Evolutionary conservation across 2,113 vertebrate species (phyloP).

Genomic region (Anoplopoma fimbria): DNA sequence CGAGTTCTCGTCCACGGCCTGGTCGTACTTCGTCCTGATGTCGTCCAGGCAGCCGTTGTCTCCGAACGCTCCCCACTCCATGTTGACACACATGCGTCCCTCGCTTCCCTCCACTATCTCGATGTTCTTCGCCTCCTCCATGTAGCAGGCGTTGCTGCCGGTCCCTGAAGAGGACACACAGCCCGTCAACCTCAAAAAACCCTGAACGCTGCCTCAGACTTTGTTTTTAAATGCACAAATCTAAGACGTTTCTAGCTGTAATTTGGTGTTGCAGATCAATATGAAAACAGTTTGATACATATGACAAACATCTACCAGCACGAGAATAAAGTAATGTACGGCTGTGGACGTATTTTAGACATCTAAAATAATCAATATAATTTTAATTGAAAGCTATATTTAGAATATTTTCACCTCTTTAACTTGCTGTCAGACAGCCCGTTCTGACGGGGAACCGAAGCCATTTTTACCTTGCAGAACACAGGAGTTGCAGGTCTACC

Average conservation of each 20-base stretch:
- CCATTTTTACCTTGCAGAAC: too few relatives aligned
- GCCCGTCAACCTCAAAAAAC: background rate
- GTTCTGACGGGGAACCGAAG: too few relatives aligned
- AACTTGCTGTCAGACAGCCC: too few relatives aligned
- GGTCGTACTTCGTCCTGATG: slow-evolving; percentile 94
- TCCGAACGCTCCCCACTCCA: slow-evolving; percentile 91
- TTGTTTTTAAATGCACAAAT: background rate
- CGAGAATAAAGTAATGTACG: too few relatives aligned
- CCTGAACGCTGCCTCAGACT: background rate
- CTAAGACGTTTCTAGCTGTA: background rate
- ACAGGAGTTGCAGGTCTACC: too few relatives aligned
- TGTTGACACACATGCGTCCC: slow-evolving; percentile 95
- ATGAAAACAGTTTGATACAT: too few relatives aligned
- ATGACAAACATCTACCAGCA: background rate
- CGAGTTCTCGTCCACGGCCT: slow-evolving; percentile 93
- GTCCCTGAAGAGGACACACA: slow-evolving; percentile 84
- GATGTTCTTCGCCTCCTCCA: slow-evolving; percentile 92
- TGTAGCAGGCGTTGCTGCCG: slow-evolving; percentile 94
- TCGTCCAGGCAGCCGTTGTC: slow-evolving; percentile 97
- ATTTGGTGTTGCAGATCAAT: background rate
- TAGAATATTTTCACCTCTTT: too few relatives aligned
- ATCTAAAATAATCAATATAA: too few relatives aligned
- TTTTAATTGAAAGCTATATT: too few relatives aligned
- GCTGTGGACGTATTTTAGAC: too few relatives aligned
- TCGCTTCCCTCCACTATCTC: slow-evolving; percentile 90